Evolutionary conservation across 2,113 vertebrate genomes (phyloP), one percentile per base, ranked within the genome.

Genomic region (Egretta garzetta): DNA sequence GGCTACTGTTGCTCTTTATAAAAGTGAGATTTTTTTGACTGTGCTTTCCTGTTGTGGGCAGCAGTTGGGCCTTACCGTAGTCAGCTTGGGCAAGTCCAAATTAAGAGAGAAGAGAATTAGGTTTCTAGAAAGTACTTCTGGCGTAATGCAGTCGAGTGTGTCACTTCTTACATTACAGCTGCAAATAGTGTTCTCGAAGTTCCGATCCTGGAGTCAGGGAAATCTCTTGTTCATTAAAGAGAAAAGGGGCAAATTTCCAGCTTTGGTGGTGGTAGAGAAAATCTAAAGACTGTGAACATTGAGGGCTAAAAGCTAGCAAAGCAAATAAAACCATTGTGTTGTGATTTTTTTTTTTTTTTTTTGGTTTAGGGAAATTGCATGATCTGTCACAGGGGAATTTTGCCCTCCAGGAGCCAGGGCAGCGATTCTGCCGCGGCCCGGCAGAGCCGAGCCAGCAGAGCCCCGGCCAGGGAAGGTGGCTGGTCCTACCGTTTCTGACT

Each of bases 401-500:
- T 86, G 32, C 52, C 33, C 20, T 18, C 8, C 32, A 7, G 43
- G 5, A 43, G 27, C 62, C 0, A 0, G 33, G 41, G 52, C 63
- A 20, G 63, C 1, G 5, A 0, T 56, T 47, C 26, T 59, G 23
- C 21, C 4, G 4, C 30, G 23, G 83, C 18, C 19, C 20, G 17
- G 41, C 56, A 0, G 19, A 70, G 37, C 43, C 12, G 2, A 45
- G 63, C 14, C 3, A 6, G n/a, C 33, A 3, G 52, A 60, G 60
- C 59, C 23, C 16, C 2, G 12, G 21, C 6, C 9, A 20, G 28
- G 41, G n/a, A 53, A 47, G 33, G 35, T 52, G 37, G 27, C 52
- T 2, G 1, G 2, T 59, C 50, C 41, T 15, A 6, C 43, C 12
- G 1, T 50, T 76, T 35, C 72, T 3, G 5, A 3, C 47, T 24